Base-by-base conservation (phyloP, 2,113 vertebrate species). In the Microcebus tavaratra region DNA sequence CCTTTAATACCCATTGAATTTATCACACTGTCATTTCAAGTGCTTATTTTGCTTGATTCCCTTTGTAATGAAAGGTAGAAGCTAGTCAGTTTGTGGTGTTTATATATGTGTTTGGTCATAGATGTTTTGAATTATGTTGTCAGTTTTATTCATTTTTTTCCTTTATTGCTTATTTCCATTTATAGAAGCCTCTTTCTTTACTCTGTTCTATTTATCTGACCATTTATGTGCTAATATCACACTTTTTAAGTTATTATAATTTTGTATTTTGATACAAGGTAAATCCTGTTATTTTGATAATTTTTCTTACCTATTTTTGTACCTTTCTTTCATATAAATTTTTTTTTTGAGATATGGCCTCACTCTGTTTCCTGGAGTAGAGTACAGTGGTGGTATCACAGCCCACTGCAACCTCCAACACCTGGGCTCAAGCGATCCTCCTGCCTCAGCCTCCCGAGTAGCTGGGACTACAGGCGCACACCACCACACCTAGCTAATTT, bases 231-330 rank as follows among this genome's bases (percentile, higher is more conserved):
- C 48, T 75, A 82, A 67, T 79, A 65, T 31, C 63, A 34, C 3
- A 50, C n/a, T 87, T 57, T 31, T 55, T 31, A 72, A 36, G 70
- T 65, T 80, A 55, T 25, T 61, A 7, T 84, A 48, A 15, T 84
- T 93, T 90, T 86, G 59, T 88, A 68, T 93, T 96, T 93, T 91
- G 25, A 55, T 78, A 55, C n/a, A 91, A 70, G 29, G 50, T 68
- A 78, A 57, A 68, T 88, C n/a, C 72, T 50, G 25, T 20, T 87
- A 3, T 92, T 85, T 20, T 42, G 4, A 23, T 86, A 65, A 67
- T 42, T 75, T 90, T 91, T 78, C 14, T 82, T 83, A 61, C 3
- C 45, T 63, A 0, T 73, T 82, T 93, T 73, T 85, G 27, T 27
- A 31, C 27, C 48, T 88, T 68, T 68, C 29, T 76, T 87, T 67